These are phyloP conservation scores for Hedychridium roseum DNA, from an alignment of 2,888 invertebrate genomes.

Conservation along the genomic window DNA sequence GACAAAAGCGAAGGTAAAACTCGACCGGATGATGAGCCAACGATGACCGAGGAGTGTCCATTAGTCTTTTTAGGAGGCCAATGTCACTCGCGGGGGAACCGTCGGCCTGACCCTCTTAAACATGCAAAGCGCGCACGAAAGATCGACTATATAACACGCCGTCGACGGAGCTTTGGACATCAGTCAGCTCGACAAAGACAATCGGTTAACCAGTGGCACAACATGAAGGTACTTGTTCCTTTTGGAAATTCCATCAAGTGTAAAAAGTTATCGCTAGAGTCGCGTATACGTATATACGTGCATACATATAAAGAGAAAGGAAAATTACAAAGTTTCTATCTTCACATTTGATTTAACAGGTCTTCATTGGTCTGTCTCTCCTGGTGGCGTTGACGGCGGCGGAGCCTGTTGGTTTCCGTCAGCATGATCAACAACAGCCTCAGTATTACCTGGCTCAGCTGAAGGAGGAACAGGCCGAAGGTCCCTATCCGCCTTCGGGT, in stretches of 20 bases:
- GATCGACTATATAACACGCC: slow-evolving; percentile 54
- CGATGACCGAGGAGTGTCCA: slow-evolving; percentile 44
- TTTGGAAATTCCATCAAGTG: too few relatives aligned
- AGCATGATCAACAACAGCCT: slow-evolving; percentile 44
- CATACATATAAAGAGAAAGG: too few relatives aligned
- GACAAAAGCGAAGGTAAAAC: slow-evolving; percentile 39
- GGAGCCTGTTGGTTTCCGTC: slow-evolving; percentile 62
- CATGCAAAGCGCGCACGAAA: slow-evolving; percentile 51
- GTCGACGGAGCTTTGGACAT: slow-evolving; percentile 42
- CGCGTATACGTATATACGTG: too few relatives aligned
- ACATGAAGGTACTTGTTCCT: slow-evolving; percentile 56
- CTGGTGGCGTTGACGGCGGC: slow-evolving; percentile 61
- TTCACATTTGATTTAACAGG: slow-evolving; percentile 39
- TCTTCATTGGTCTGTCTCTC: slow-evolving; percentile 56
- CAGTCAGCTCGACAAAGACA: slow-evolving; percentile 55
- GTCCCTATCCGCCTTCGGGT: slow-evolving; percentile 63
- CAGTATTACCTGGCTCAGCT: slow-evolving; percentile 58
- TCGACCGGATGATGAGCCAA: slow-evolving; percentile 48
- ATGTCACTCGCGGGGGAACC: slow-evolving; percentile 47
- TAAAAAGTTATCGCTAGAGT: too few relatives aligned
- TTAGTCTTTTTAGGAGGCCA: slow-evolving; percentile 58
- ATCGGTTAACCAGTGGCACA: slow-evolving; percentile 39
- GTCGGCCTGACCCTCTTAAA: slow-evolving; percentile 32
- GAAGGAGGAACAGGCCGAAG: slow-evolving; percentile 46
- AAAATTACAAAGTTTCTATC: not conserved